These are phyloP conservation scores for Nemopilema nomurai DNA, from an alignment of 30 jellyfish, hydroid and myxozoan genomes.

Conservation along the genomic window DNA sequence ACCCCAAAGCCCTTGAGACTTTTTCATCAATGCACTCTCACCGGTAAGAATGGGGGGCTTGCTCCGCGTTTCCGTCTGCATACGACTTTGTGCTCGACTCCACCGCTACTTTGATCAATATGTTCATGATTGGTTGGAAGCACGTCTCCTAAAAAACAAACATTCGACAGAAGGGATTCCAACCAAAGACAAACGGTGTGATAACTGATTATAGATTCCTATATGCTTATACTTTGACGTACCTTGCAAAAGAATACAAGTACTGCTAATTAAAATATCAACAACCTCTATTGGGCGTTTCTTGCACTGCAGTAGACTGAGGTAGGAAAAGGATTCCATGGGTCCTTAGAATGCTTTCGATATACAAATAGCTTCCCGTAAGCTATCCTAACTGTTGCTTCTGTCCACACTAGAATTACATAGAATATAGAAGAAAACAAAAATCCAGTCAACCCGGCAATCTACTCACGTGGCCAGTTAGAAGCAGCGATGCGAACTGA, in stretches of 20 bases:
- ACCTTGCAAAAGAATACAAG: no score
- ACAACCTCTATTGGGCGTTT: no score
- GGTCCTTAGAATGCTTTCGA: no score
- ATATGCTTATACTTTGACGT: no score
- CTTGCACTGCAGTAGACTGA: no score
- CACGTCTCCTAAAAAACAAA: conserved; percentile 54
- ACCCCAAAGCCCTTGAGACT: no score
- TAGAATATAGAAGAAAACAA: neutral
- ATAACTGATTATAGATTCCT: neutral
- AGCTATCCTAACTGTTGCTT: no score
- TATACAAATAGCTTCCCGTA: no score
- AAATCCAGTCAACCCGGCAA: no score
- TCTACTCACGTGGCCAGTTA: conserved; percentile 83
- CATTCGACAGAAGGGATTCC: neutral
- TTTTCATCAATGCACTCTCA: neutral
- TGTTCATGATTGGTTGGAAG: conserved; percentile 89
- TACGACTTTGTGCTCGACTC: conserved; percentile 89
- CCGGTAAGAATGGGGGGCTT: conserved; percentile 84
- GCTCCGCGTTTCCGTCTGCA: conserved; percentile 83
- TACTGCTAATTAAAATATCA: no score
- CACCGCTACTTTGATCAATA: conserved; percentile 77
- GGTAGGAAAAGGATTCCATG: no score
- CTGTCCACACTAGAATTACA: no score
- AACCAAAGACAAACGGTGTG: neutral
- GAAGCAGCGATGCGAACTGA: conserved; percentile 85